Percentiles rank a stretch among this genome's conserved stretches.
Conservation (phyloP, 2,113 vertebrate species). For the Sebastes fasciatus region DNA sequence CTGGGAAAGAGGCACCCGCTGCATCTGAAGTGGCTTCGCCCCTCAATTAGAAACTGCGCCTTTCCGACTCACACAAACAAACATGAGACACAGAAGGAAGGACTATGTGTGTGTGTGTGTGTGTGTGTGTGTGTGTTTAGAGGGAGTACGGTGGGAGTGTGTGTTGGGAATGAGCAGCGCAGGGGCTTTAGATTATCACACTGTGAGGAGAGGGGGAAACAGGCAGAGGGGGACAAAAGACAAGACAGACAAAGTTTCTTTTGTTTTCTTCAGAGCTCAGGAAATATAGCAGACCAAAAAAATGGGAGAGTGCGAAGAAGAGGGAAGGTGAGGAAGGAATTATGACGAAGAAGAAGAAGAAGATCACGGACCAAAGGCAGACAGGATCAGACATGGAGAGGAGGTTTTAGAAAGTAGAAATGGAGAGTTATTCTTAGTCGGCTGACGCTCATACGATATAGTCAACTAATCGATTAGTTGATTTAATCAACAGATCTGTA, state of each 20-base stretch:
- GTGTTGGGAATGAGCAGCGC: conserved; percentile 30
- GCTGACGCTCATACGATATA: no score
- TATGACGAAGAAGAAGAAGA: background rate
- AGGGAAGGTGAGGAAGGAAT: background rate
- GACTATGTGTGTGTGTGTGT: conserved; percentile 13
- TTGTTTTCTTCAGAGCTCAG: conserved; percentile 33
- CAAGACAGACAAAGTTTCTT: conserved; percentile 18
- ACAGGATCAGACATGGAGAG: background rate
- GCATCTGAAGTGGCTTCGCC: conserved; percentile 69
- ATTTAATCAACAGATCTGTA: no score
- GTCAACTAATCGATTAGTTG: no score
- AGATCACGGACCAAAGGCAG: background rate
- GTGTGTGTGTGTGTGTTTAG: conserved; percentile 22
- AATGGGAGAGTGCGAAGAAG: background rate
- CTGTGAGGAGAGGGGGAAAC: conserved; percentile 27
- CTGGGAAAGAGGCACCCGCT: conserved; percentile 64
- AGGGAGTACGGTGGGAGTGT: conserved; percentile 14
- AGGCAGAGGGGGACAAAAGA: conserved; percentile 35
- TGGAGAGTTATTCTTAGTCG: background rate
- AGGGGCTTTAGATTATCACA: conserved; percentile 40
- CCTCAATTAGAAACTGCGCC: conserved; percentile 62
- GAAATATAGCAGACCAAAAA: background rate
- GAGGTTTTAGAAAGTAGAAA: conserved; percentile 7
- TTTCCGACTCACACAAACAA: conserved; percentile 66
- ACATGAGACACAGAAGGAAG: conserved; percentile 50